These are phyloP conservation scores for Aphaenogaster ashmeadi DNA, from an alignment of 1,140 invertebrate genomes.

Conservation along the genomic window DNA sequence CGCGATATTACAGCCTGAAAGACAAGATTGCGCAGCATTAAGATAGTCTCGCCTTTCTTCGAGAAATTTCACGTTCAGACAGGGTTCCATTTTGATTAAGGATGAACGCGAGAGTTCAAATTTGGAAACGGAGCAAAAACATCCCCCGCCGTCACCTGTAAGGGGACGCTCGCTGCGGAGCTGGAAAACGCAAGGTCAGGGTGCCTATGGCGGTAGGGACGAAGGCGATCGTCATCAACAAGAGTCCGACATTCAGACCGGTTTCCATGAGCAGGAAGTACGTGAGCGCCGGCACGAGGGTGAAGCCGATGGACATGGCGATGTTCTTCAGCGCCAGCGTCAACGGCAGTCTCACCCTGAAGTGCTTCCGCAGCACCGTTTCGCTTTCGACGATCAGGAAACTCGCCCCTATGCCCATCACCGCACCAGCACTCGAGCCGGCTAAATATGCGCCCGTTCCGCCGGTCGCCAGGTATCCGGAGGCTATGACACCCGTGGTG, in stretches of 20 bases:
- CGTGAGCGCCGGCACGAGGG: constrained; percentile 76
- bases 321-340: constrained; percentile 78
- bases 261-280: constrained; percentile 71
- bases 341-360: constrained; percentile 75
- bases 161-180: constrained; percentile 56
- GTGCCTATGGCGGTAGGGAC: constrained; percentile 78
- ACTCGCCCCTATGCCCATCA: constrained; percentile 84
- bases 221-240: constrained; percentile 78
- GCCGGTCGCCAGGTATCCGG: constrained; percentile 82
- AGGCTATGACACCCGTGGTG: constrained; percentile 79
- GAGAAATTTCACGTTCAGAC: not conserved
- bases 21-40: too few relatives aligned
- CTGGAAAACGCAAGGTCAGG: constrained; percentile 72
- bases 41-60: not conserved
- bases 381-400: constrained; percentile 80
- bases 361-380: constrained; percentile 77
- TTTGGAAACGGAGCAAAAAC: not conserved
- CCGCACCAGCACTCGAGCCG: constrained; percentile 81
- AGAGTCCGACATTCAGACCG: constrained; percentile 72
- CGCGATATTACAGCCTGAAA: not conserved
- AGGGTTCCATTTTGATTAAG: not conserved
- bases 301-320: constrained; percentile 75
- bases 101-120: not conserved
- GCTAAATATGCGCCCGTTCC: constrained; percentile 82
- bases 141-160: constrained; percentile 59